phyloP scores from a whole-genome alignment of 1,140 invertebrate genomes.

The Wasmannia auropunctata region DNA sequence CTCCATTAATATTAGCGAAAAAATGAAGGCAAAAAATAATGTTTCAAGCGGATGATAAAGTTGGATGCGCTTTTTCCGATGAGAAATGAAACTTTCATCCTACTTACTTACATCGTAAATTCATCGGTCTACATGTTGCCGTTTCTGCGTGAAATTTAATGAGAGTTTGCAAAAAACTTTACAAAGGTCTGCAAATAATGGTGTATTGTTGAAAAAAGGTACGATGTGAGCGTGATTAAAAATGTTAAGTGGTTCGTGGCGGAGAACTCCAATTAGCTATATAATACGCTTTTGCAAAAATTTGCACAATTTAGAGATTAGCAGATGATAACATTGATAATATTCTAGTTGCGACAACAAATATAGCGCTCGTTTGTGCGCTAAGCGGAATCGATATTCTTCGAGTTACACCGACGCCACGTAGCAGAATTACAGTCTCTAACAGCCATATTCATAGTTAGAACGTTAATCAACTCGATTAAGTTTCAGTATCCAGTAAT shows the following conservation, averaged over 20 bases:
- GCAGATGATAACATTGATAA: conserved; percentile 16
- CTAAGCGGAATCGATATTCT: conserved; percentile 2
- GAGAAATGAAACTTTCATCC: conserved; percentile 48
- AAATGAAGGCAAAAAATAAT: conserved; percentile 47
- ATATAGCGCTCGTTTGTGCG: background rate
- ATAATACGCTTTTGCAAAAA: background rate
- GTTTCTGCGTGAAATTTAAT: conserved; percentile 13
- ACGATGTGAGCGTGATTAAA: conserved; percentile 18
- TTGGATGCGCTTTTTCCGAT: conserved; percentile 13
- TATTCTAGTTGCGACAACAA: background rate
- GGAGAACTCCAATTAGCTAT: background rate
- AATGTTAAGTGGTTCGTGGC: conserved; percentile 10
- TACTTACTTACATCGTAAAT: conserved; percentile 46
- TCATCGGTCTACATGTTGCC: conserved; percentile 7
- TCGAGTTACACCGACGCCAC: conserved; percentile 5
- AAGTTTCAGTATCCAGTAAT: conserved; percentile 22
- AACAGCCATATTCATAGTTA: conserved; percentile 51
- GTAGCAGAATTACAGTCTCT: conserved; percentile 30
- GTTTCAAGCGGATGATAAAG: conserved; percentile 20
- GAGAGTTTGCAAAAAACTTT: conserved; percentile 24
- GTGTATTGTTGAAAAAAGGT: background rate
- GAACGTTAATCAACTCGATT: conserved; percentile 47
- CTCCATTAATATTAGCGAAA: conserved; percentile 24
- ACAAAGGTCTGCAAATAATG: conserved; percentile 14
- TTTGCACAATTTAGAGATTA: background rate